Conservation (phyloP, 2,888 invertebrate species). For the Odontothrips loti region DNA sequence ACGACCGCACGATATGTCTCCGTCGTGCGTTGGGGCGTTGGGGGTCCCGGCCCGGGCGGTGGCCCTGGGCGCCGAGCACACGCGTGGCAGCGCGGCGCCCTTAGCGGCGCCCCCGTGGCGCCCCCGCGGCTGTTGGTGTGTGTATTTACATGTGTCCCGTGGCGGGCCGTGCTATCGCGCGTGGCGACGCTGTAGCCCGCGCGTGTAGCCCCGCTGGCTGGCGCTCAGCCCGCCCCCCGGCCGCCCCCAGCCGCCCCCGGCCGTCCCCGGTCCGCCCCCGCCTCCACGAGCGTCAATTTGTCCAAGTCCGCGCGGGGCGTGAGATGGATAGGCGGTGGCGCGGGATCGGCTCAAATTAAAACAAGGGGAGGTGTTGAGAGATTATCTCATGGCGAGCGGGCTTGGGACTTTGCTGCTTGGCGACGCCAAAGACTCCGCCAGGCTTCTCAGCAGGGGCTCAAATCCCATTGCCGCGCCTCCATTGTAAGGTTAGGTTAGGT, state of each 20-base stretch:
- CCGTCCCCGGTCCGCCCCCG: too few species aligned
- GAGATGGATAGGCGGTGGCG: constrained; percentile 40
- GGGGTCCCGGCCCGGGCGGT: not conserved
- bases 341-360: constrained; percentile 32
- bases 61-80: too few species aligned
- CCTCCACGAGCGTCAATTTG: constrained; percentile 37
- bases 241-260: constrained; percentile 35
- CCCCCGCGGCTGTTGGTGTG: not conserved
- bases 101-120: too few species aligned
- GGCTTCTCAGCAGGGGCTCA: too few species aligned
- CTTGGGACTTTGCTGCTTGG: too few species aligned
- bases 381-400: not conserved
- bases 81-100: too few species aligned
- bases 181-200: constrained; percentile 32
- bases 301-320: constrained; percentile 33
- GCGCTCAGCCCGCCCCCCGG: constrained; percentile 33
- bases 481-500: too few species aligned
- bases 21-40: not conserved
- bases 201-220: not conserved
- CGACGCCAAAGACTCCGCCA: too few species aligned
- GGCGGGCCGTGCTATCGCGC: constrained; percentile 23
- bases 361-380: constrained; percentile 22
- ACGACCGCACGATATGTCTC: not conserved
- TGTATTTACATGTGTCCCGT: constrained; percentile 24
- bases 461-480: too few species aligned